Evolutionary conservation across 2,113 vertebrate genomes (phyloP).

Genomic region (Apus apus): DNA sequence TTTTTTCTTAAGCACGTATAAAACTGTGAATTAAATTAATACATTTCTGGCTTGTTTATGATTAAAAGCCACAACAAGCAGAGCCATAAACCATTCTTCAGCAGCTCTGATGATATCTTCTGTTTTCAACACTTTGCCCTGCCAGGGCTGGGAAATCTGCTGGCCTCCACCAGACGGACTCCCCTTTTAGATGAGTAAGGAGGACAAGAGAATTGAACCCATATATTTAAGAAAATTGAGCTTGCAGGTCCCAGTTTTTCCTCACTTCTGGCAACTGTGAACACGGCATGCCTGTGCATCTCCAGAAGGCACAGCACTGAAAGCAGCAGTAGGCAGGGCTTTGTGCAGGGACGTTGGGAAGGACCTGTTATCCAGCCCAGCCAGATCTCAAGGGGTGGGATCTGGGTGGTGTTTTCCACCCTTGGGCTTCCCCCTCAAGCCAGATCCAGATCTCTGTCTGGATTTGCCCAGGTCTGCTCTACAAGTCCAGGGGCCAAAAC

Average conservation of each 20-base stretch:
- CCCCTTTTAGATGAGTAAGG: neutral
- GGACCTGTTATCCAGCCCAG: neutral
- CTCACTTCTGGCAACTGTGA: neutral
- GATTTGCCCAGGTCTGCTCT: neutral
- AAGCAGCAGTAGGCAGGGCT: neutral
- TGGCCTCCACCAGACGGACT: neutral
- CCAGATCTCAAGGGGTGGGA: neutral
- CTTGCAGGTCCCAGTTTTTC: neutral
- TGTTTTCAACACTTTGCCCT: neutral
- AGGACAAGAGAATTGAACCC: neutral
- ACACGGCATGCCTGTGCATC: fast-evolving
- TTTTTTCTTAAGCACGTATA: neutral
- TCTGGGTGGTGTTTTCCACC: neutral
- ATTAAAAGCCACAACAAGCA: neutral
- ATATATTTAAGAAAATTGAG: neutral
- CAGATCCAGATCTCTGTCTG: neutral
- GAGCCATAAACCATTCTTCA: neutral
- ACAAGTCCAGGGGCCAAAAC: neutral
- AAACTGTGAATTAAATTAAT: neutral
- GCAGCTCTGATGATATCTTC: neutral
- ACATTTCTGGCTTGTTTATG: neutral
- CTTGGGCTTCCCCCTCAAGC: fast-evolving
- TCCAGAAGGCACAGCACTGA: fast-evolving
- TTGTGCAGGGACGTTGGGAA: neutral
- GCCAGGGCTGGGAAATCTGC: neutral